phyloP scores from a whole-genome alignment of 2,888 invertebrate species.

The Dicranocentrus wangi region DNA sequence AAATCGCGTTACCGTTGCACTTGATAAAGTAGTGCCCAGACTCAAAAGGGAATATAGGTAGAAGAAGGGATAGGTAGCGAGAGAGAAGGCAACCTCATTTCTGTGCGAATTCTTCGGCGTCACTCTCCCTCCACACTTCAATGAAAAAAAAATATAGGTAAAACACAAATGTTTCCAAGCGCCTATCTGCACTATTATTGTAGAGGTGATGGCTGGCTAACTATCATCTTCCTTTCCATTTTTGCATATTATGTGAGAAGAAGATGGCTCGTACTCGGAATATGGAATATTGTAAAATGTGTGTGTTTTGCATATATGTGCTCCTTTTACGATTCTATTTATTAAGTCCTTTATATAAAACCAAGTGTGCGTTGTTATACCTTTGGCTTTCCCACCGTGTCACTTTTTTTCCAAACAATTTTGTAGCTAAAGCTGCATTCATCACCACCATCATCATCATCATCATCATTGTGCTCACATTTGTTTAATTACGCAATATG shows the following conservation, averaged over 20 bases:
- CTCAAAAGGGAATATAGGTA: too few species aligned
- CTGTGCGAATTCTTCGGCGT: slow-evolving; percentile 61
- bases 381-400: neutral
- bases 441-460: slow-evolving; percentile 26
- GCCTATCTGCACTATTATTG: too few species aligned
- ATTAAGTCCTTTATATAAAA: slow-evolving; percentile 2
- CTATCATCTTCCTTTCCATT: slow-evolving; percentile 4
- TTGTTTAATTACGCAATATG: slow-evolving; percentile 42
- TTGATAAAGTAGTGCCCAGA: neutral
- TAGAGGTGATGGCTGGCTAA: neutral
- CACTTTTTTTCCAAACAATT: neutral
- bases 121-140: slow-evolving; percentile 53
- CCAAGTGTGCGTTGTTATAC: neutral
- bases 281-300: neutral
- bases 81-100: slow-evolving; percentile 64
- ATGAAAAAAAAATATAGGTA: slow-evolving; percentile 18
- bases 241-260: slow-evolving; percentile 3
- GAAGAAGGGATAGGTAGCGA: slow-evolving; percentile 37
- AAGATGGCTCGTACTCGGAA: neutral
- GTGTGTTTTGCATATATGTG: neutral
- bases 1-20: slow-evolving; percentile 37
- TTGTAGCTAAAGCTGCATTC: slow-evolving; percentile 15
- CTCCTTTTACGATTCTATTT: neutral
- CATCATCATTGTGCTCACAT: slow-evolving; percentile 31
- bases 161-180: neutral